These are phyloP conservation scores for Nebria salina DNA, from an alignment of 2,888 invertebrate species.

Conservation along the genomic window DNA sequence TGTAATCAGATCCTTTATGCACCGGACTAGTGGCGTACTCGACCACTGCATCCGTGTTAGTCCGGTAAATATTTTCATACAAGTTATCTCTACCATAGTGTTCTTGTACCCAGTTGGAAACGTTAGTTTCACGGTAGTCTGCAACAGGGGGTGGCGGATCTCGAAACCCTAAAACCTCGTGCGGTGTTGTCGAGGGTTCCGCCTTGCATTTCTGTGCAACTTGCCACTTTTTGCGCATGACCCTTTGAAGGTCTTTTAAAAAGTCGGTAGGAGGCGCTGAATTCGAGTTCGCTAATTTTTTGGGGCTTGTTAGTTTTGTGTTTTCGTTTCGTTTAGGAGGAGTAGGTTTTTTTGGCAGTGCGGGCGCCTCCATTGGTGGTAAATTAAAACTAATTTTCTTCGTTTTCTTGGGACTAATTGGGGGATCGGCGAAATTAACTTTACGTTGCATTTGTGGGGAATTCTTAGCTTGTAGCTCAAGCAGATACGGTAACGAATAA, in stretches of 20 bases:
- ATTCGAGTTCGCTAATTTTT: slow-evolving; percentile 76
- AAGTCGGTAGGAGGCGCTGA: slow-evolving; percentile 84
- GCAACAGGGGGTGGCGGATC: slow-evolving; percentile 78
- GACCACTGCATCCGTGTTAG: slow-evolving; percentile 61
- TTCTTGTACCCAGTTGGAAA: slow-evolving; percentile 90
- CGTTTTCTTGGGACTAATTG: slow-evolving; percentile 65
- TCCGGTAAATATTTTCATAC: slow-evolving; percentile 79
- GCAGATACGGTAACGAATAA: slow-evolving; percentile 64
- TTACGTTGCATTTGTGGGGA: slow-evolving; percentile 67
- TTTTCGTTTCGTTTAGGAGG: slow-evolving; percentile 82
- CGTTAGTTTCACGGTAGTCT: slow-evolving; percentile 83
- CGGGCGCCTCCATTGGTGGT: slow-evolving; percentile 66
- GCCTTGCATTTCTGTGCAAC: slow-evolving; percentile 92
- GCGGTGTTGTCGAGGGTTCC: slow-evolving; percentile 88
- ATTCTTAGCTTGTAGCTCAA: slow-evolving; percentile 68
- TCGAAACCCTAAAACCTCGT: slow-evolving; percentile 89
- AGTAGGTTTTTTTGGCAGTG: slow-evolving; percentile 74
- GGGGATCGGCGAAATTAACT: slow-evolving; percentile 72
- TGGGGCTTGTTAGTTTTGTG: slow-evolving; percentile 79
- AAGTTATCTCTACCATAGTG: slow-evolving; percentile 81
- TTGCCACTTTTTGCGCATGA: slow-evolving; percentile 94
- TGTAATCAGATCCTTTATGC: slow-evolving; percentile 52
- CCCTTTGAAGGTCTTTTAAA: slow-evolving; percentile 87
- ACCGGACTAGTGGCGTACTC: slow-evolving; percentile 63
- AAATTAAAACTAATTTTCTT: slow-evolving; percentile 76